phyloP scores from a whole-genome alignment of 2,888 invertebrate genomes.

The Hydropsyche betteni region DNA sequence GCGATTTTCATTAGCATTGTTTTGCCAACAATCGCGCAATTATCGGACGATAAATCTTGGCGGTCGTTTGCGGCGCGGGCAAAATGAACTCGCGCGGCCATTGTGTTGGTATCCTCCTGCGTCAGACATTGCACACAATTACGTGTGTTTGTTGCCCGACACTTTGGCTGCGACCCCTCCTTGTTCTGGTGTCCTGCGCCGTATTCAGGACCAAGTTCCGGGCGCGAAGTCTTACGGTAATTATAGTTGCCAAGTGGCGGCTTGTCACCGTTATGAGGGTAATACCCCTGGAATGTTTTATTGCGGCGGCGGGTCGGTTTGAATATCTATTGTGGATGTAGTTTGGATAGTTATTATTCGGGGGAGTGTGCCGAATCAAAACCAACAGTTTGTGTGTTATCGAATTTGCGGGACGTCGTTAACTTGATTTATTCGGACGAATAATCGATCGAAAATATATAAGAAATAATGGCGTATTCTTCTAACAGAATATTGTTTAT shows the following conservation, averaged over 20 bases:
- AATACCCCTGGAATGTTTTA: constrained; percentile 35
- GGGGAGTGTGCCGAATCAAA: neutral
- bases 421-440: no score
- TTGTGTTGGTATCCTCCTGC: constrained; percentile 24
- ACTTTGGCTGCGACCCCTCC: constrained; percentile 41
- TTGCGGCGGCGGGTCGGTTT: constrained; percentile 34
- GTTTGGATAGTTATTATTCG: neutral
- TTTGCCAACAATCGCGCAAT: constrained; percentile 2
- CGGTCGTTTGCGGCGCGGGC: neutral
- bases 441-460: no score
- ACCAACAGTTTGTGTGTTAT: neutral
- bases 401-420: neutral
- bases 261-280: constrained; percentile 45
- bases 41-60: constrained; percentile 41
- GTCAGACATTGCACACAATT: constrained; percentile 35
- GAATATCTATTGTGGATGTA: constrained; percentile 47
- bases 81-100: constrained; percentile 35
- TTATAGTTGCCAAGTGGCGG: constrained; percentile 50
- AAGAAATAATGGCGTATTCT: no score
- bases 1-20: no score
- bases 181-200: neutral
- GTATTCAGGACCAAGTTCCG: constrained; percentile 38
- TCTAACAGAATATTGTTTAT: no score
- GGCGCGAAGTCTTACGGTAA: constrained; percentile 50
- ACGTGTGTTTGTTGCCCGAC: constrained; percentile 46